A percentile compares a stretch with the other conserved stretches of the same genome.
These are phyloP conservation scores for Loripinus fragilis DNA, from an alignment of 2,888 invertebrate species.

Conservation along the genomic window DNA sequence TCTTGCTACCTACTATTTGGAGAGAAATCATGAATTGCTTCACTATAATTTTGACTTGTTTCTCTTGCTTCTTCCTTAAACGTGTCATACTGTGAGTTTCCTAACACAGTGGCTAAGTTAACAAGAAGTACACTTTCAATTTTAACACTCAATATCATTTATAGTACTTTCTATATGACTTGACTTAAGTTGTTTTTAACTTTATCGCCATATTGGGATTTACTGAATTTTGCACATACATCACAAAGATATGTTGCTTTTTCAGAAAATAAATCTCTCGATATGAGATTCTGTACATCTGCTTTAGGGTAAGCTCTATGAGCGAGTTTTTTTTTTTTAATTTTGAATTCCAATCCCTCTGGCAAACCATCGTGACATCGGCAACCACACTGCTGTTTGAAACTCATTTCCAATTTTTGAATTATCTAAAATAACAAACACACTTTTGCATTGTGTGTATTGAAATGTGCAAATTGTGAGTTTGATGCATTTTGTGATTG, in stretches of 20 bases:
- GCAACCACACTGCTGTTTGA: not conserved
- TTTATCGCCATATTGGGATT: too few species aligned
- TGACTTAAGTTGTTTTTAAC: not conserved
- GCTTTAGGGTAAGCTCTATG: not conserved
- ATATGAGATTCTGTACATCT: not conserved
- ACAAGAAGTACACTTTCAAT: not conserved
- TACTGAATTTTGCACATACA: too few species aligned
- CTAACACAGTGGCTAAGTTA: not conserved
- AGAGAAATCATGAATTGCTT: not conserved
- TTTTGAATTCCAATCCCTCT: not conserved
- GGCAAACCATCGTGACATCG: not conserved
- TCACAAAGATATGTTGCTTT: not conserved
- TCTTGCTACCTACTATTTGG: not conserved
- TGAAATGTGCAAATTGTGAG: too few species aligned
- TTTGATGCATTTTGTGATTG: too few species aligned
- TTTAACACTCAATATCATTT: not conserved
- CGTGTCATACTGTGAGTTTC: not conserved
- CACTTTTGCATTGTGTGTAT: too few species aligned
- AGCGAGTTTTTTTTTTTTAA: not conserved
- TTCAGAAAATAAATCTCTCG: not conserved
- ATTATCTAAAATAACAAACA: not conserved
- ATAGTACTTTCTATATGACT: not conserved
- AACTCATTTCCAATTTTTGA: not conserved
- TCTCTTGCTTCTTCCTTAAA: not conserved
- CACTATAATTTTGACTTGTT: not conserved